Evolutionary conservation across 2,888 invertebrate species (phyloP), one percentile per base, ranked within the genome.

Genomic region (Perdita meconis): DNA sequence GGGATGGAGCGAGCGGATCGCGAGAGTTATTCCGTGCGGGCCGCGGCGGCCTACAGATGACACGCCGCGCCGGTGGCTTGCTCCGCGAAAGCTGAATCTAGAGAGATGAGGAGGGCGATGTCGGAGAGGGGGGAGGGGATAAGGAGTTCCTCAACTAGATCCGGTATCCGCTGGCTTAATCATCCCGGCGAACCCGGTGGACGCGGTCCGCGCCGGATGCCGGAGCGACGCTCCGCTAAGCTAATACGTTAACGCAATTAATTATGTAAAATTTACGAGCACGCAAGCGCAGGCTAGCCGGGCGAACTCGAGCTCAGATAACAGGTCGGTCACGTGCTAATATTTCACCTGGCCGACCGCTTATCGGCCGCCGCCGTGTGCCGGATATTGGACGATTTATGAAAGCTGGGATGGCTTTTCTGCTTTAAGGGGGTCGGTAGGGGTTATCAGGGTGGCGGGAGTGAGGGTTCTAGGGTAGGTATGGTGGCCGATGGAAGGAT

Each of bases 181-280:
- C 66, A 56, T 50, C 36, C 59, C 38, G n/a, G 38, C 19, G 42
- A 38, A 16, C 53, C 53, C 22, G 63, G 55, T n/a, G 26, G 50
- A 44, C 56, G 5, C 13, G 13, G 51, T 16, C 22, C 57, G 50
- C 40, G 51, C 36, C 38, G 16, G 53, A 66, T 55, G 72, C 47
- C 30, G 36, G 55, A 60, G 51, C 40, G 38, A 60, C 53, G 64
- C 67, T 16, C 13, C 53, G 44, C 56, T 65, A 30, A 24, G 73
- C 65, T 74, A 71, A 75, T 82, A 67, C 67, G 71, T 78, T 71
- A 61, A 60, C 60, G 78, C 75, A 84, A 84, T 84, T 84, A 83
- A 84, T 83, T 83, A 73, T 51, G 22, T 24, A 63, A 64, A 72
- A 83, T 83, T 83, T 83, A 84, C 75, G 84, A 84, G 78, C 72